These are phyloP conservation scores for Lasioglossum leucozonium DNA, from an alignment of 2,888 invertebrate genomes.

Conservation along the genomic window DNA sequence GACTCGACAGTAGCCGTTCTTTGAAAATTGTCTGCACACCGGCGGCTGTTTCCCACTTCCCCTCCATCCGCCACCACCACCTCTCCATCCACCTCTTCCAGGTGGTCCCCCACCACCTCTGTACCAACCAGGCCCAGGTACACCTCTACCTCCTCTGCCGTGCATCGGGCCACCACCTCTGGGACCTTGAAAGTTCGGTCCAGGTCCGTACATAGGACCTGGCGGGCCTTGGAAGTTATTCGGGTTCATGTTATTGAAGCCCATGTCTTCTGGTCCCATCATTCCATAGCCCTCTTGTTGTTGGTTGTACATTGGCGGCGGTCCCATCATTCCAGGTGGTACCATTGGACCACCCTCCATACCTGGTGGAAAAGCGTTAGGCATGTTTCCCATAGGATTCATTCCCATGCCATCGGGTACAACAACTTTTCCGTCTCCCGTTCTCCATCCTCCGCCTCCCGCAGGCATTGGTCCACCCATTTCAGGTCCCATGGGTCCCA, in stretches of 20 bases:
- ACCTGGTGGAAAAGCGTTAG: conserved; percentile 80
- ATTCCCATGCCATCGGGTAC: conserved; percentile 75
- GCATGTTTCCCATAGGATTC: conserved; percentile 80
- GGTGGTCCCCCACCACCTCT: conserved; percentile 79
- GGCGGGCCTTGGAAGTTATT: conserved; percentile 80
- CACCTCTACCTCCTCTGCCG: conserved; percentile 79
- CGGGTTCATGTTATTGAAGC: conserved; percentile 73
- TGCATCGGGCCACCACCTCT: conserved; percentile 79
- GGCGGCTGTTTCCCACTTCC: conserved; percentile 81
- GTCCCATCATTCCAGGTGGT: conserved; percentile 85
- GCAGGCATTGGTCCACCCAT: conserved; percentile 75
- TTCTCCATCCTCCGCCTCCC: conserved; percentile 85
- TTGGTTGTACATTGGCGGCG: conserved; percentile 80
- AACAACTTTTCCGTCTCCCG: conserved; percentile 85
- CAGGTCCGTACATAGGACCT: conserved; percentile 80
- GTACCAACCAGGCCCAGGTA: conserved; percentile 83
- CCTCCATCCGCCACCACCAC: conserved; percentile 85
- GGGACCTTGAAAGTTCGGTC: conserved; percentile 80
- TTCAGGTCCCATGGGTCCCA: conserved; percentile 84
- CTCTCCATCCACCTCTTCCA: conserved; percentile 85
- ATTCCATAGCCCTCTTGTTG: conserved; percentile 81
- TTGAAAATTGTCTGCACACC: conserved; percentile 91
- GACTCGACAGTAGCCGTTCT: conserved; percentile 92
- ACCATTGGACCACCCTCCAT: conserved; percentile 78
- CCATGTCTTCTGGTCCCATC: conserved; percentile 81